phyloP scores from a whole-genome alignment of 1,140 invertebrate species.

The Ylistrum balloti region DNA sequence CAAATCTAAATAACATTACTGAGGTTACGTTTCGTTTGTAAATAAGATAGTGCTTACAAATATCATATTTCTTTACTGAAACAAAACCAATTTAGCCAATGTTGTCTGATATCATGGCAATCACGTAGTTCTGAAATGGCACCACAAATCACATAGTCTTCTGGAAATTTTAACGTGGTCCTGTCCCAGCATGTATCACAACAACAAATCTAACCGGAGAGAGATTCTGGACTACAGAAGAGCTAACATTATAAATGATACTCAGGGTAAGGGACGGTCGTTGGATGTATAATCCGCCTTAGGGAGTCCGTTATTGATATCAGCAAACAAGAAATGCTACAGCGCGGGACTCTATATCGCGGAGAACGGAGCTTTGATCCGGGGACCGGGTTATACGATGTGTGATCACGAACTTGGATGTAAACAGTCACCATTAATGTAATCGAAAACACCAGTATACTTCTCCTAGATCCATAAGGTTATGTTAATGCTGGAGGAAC shows the following conservation, averaged over 20 bases:
- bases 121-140: too few relatives aligned
- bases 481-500: background rate
- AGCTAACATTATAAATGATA: conserved; percentile 3
- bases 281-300: background rate
- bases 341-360: background rate
- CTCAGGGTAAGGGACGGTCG: background rate
- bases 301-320: background rate
- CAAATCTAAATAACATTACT: too few relatives aligned
- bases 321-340: background rate
- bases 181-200: background rate
- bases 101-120: too few relatives aligned
- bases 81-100: too few relatives aligned
- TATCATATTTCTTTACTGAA: too few relatives aligned
- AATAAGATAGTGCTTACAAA: too few relatives aligned
- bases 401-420: background rate
- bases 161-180: too few relatives aligned
- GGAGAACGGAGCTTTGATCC: background rate
- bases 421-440: background rate
- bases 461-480: background rate
- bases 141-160: too few relatives aligned
- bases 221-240: background rate
- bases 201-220: background rate
- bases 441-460: background rate
- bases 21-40: too few relatives aligned
- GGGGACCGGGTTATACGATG: background rate